A percentile compares a stretch with the other conserved stretches of the same genome.
Conservation (phyloP, 2,888 invertebrate genomes). For the Diadromus collaris region DNA sequence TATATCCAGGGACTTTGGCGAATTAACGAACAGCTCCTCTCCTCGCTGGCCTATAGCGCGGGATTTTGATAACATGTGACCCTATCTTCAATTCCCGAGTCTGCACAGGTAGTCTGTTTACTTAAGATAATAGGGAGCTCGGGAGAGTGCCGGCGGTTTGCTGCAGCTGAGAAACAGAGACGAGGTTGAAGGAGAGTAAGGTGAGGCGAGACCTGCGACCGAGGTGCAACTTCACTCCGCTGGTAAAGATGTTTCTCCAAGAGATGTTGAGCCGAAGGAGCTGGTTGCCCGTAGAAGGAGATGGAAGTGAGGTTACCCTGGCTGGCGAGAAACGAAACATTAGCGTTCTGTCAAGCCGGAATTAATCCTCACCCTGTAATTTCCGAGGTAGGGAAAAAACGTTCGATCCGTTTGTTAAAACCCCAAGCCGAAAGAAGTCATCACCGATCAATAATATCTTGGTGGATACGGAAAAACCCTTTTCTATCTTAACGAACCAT, state of each 20-base stretch:
- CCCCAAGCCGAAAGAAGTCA: background rate
- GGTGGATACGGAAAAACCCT: too few species aligned
- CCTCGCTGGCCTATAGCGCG: slow-evolving; percentile 60
- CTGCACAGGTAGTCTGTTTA: slow-evolving; percentile 77
- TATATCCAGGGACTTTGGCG: slow-evolving; percentile 55
- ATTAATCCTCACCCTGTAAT: background rate
- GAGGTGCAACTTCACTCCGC: slow-evolving; percentile 43
- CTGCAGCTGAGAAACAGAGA: slow-evolving; percentile 8
- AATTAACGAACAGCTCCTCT: slow-evolving; percentile 56
- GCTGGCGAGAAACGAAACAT: background rate
- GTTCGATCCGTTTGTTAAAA: background rate
- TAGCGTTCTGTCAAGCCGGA: background rate
- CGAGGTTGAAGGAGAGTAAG: background rate
- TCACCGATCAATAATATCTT: background rate
- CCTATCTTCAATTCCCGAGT: slow-evolving; percentile 75
- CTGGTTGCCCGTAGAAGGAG: slow-evolving; percentile 30
- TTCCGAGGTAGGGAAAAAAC: background rate
- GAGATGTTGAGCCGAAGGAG: slow-evolving; percentile 46
- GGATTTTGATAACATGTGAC: slow-evolving; percentile 78
- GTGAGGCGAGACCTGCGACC: slow-evolving; percentile 28
- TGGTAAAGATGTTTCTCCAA: slow-evolving; percentile 56
- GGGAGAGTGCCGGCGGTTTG: slow-evolving; percentile 44
- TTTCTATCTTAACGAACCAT: background rate
- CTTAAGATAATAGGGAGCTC: slow-evolving; percentile 76
- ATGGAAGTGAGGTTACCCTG: background rate